These are phyloP conservation scores for Anoplopoma fimbria DNA, from an alignment of 2,113 vertebrate species.

Conservation along the genomic window DNA sequence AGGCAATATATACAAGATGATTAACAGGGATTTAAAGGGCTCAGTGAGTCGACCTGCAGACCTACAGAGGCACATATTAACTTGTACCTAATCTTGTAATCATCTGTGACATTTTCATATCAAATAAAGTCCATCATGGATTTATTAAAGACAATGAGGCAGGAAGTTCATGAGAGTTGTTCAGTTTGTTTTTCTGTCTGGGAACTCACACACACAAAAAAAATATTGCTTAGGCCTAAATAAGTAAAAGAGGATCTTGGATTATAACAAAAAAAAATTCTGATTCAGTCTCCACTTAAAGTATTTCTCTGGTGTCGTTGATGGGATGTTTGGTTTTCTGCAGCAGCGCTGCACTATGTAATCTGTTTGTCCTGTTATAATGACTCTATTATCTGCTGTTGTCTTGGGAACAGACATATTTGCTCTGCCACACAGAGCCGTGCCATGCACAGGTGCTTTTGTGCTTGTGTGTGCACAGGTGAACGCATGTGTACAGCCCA, in stretches of 20 bases:
- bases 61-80: conserved; percentile 4
- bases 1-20: conserved; percentile 21
- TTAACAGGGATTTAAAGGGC: conserved; percentile 20
- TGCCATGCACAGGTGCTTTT: conserved; percentile 68
- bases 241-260: neutral
- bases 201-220: neutral
- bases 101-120: conserved; percentile 29
- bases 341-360: conserved; percentile 47
- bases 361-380: conserved; percentile 75
- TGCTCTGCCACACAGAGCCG: conserved; percentile 56
- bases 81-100: conserved; percentile 13
- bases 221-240: neutral
- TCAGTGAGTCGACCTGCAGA: conserved; percentile 18
- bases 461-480: conserved; percentile 71
- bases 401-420: conserved; percentile 81
- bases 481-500: conserved; percentile 5
- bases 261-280: neutral
- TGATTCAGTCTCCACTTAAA: conserved; percentile 15
- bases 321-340: conserved; percentile 54
- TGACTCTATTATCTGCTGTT: conserved; percentile 75
- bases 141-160: neutral
- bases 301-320: conserved; percentile 52
- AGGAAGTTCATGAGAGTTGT: neutral
- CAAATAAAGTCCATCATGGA: conserved; percentile 6
- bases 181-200: neutral